Base-by-base conservation (phyloP, 1,140 invertebrate genomes). In the Homarus americanus region DNA sequence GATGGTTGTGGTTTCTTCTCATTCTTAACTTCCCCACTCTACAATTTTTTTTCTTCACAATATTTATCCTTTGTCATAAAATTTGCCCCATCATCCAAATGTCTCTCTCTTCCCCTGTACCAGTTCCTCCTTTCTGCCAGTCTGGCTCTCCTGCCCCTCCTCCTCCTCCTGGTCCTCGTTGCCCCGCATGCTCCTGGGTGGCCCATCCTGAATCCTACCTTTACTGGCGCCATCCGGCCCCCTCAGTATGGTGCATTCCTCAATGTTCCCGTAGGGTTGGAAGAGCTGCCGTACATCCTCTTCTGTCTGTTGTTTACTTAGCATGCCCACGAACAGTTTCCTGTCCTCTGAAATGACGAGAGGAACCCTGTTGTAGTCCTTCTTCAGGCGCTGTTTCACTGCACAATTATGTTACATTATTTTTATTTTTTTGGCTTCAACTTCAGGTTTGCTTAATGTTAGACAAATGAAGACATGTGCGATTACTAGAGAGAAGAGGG, bases 271-370 rank as follows among this genome's bases (percentile, higher is more conserved):
- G 95, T 97, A 99, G 91, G 98, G 97, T 94, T 97, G 96, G 95
- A 99, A 99, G 94, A 99, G 96, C 95, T 98, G 97, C 95, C 98
- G 96, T 93, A 99, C 98, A 97, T 99, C 98, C 94, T 99, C 98
- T 96, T 99, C 99, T 93, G 97, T 98, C 95, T 99, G 98, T 96
- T 99, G 98, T 96, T 99, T 99, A 95, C 98, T 99, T 94, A 99
- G 97, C 99, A 99, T 99, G 94, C 99, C 99, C 95, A 99, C 98
- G 96, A 99, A 99, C 95, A 99, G 97, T 96, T 99, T 99, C 95
- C 98, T 96, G 96, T 98, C 98, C 97, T 96, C 96, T 96, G 94
- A 82, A 95, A 95, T 82, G 73, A 91, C 82, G 82, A 85, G 72
- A 84, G 82, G 80, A 69, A 72, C 88, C 28, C 88, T 91, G 49